A percentile compares a stretch with the other conserved stretches of the same genome.
Conservation (phyloP, 2,113 vertebrate species). For the Etheostoma cragini region DNA sequence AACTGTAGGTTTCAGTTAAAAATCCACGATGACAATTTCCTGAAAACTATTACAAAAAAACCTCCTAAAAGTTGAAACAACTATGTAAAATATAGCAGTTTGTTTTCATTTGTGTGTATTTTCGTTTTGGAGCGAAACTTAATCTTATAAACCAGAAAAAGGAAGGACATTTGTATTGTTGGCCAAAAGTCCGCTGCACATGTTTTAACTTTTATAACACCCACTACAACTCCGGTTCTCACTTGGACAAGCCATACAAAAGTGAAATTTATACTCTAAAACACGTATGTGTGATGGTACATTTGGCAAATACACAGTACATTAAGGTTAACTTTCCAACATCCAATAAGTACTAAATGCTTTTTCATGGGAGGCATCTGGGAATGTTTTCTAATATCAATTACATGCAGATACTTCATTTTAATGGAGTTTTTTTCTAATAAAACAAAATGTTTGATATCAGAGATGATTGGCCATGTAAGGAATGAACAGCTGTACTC, state of each 20-base stretch:
- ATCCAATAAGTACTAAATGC: neutral
- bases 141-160: neutral
- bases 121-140: neutral
- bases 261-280: neutral
- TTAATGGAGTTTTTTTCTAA: neutral
- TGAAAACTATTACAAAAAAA: neutral
- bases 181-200: neutral
- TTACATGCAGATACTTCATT: neutral
- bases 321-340: neutral
- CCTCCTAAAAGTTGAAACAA: neutral
- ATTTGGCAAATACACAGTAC: neutral
- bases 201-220: neutral
- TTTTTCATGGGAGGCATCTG: neutral
- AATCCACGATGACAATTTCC: neutral
- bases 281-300: neutral
- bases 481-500: conserved; percentile 31
- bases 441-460: neutral
- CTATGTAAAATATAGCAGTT: neutral
- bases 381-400: neutral
- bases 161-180: neutral
- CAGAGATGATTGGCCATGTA: neutral
- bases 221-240: neutral
- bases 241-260: neutral
- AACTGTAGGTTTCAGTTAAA: neutral
- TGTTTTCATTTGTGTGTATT: neutral